phyloP scores from a whole-genome alignment of 2,888 invertebrate genomes.

The Agriopis aurantiaria region DNA sequence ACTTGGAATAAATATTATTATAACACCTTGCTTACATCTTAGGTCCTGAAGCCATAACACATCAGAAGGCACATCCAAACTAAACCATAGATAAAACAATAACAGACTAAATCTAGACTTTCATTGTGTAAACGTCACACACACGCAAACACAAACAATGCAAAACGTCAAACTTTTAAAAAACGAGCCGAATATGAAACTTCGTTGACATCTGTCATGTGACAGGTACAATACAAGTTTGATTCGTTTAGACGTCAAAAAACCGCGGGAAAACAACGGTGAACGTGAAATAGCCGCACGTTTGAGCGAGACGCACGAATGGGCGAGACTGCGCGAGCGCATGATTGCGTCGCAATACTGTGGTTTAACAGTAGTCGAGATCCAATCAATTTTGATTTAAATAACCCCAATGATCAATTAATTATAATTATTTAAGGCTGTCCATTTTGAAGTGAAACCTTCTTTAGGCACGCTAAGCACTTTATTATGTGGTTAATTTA shows the following conservation, averaged over 20 bases:
- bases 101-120: background rate
- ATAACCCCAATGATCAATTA: background rate
- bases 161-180: constrained; percentile 5
- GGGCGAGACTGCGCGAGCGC: constrained; percentile 60
- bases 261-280: constrained; percentile 26
- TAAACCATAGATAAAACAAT: background rate
- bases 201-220: constrained; percentile 2
- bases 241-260: constrained; percentile 23
- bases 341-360: constrained; percentile 30
- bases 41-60: background rate
- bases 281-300: constrained; percentile 45
- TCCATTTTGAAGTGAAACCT: too few species aligned
- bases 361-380: constrained; percentile 6
- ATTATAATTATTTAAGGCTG: too few species aligned
- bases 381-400: background rate
- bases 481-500: too few species aligned
- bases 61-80: background rate
- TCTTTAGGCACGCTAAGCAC: too few species aligned
- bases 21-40: background rate
- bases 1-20: too few species aligned
- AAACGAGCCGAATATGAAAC: background rate
- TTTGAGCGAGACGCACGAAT: constrained; percentile 72
- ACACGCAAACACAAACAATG: background rate
- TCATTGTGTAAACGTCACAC: background rate
- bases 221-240: background rate